A percentile compares a stretch with the other conserved stretches of the same genome.
phyloP scores from a whole-genome alignment of 2,113 vertebrate genomes.

The Microcebus ravelobensis region DNA sequence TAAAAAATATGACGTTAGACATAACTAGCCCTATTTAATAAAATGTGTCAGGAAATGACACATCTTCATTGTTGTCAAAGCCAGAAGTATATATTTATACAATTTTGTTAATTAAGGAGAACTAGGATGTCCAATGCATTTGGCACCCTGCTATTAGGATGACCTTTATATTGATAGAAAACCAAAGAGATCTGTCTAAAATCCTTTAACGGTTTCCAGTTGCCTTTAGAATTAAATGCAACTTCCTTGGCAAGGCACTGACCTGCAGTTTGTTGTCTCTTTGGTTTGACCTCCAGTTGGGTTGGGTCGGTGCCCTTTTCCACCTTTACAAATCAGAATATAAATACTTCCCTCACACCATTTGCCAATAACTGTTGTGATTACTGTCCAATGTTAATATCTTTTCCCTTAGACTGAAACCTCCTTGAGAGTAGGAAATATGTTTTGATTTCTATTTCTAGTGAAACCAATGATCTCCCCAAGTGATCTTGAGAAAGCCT shows the following conservation, averaged over 20 bases:
- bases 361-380: neutral
- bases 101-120: neutral
- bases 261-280: neutral
- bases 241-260: neutral
- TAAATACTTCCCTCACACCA: neutral
- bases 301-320: fast-evolving
- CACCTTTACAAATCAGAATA: neutral
- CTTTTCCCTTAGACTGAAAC: neutral
- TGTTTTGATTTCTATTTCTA: neutral
- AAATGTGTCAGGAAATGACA: neutral
- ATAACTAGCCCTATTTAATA: neutral
- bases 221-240: neutral
- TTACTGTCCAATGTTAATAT: neutral
- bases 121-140: neutral
- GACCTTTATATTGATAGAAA: neutral
- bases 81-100: neutral
- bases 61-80: neutral
- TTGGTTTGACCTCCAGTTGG: neutral
- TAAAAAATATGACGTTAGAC: neutral
- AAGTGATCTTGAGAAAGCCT: neutral
- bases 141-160: neutral
- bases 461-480: neutral
- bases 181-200: neutral
- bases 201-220: neutral
- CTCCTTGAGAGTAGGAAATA: neutral